Percentiles rank a stretch among this genome's conserved stretches.
Conservation (phyloP, 2,888 invertebrate genomes). For the Conus canariensis region DNA sequence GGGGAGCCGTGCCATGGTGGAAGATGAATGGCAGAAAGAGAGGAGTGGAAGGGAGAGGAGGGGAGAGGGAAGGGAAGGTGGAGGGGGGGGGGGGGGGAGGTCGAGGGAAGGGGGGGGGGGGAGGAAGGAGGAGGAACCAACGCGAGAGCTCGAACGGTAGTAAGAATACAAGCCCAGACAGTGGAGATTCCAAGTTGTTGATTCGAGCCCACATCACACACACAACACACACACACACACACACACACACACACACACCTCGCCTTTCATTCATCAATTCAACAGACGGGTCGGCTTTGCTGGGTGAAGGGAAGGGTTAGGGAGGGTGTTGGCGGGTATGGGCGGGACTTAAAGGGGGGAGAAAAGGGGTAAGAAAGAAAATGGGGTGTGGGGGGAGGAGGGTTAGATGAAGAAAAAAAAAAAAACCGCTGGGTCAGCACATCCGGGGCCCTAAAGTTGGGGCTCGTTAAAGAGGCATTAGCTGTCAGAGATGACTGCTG, state of each 20-base stretch:
- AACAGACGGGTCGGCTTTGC: no score
- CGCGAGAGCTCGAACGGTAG: no score
- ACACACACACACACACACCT: neutral
- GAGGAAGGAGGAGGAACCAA: no score
- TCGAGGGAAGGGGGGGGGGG: neutral
- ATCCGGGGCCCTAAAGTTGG: no score
- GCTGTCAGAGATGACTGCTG: no score
- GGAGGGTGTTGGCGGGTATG: neutral
- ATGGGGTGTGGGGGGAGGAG: neutral
- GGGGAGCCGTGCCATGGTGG: neutral
- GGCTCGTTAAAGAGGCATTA: no score
- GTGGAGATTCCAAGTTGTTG: neutral
- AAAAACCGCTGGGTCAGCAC: no score
- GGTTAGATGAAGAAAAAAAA: neutral
- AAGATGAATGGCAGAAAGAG: neutral
- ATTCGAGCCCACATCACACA: no score
- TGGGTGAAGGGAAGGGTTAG: neutral
- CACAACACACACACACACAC: neutral
- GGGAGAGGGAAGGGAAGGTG: neutral
- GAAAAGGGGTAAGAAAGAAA: neutral
- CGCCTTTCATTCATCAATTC: neutral
- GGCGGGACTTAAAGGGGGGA: neutral
- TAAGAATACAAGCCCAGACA: neutral
- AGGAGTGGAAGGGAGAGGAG: neutral
- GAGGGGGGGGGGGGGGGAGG: neutral